These are phyloP conservation scores for Chaenogobius annularis DNA, from an alignment of 2,113 vertebrate genomes.

Conservation along the genomic window DNA sequence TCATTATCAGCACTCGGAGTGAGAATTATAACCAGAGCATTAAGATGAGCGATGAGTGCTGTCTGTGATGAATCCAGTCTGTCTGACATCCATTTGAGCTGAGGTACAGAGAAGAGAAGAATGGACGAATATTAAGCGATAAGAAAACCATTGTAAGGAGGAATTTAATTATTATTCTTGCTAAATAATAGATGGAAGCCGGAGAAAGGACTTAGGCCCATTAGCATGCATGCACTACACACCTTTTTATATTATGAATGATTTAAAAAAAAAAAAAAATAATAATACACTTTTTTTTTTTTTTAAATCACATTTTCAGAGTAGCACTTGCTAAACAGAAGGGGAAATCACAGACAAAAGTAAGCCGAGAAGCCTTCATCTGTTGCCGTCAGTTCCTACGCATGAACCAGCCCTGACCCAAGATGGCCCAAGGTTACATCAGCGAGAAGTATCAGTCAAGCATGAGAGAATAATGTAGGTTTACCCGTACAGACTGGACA, in stretches of 20 bases:
- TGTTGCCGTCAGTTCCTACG: constrained; percentile 28
- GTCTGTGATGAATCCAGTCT: constrained; percentile 39
- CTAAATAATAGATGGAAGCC: constrained; percentile 23
- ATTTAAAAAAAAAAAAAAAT: constrained; percentile 17
- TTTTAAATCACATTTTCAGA: constrained; percentile 46
- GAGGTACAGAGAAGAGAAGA: not conserved
- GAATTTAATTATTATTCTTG: constrained; percentile 14
- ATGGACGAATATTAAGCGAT: constrained; percentile 19
- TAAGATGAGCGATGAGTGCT: constrained; percentile 38
- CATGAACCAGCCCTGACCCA: constrained; percentile 15
- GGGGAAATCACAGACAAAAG: constrained; percentile 45
- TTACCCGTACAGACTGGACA: no score
- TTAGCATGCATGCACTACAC: constrained; percentile 11
- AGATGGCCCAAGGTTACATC: constrained; percentile 27
- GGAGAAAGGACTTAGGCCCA: constrained; percentile 29
- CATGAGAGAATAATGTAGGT: not conserved
- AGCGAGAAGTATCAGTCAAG: not conserved
- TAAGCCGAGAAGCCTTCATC: constrained; percentile 48
- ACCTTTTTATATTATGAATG: constrained; percentile 38
- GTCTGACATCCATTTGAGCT: constrained; percentile 23
- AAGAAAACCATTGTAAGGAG: constrained; percentile 24
- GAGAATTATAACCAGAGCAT: constrained; percentile 47
- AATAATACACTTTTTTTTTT: no score
- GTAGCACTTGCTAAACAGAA: constrained; percentile 56
- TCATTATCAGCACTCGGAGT: constrained; percentile 26